These are phyloP conservation scores for Brachyhypopomus gauderio DNA, from an alignment of 2,113 vertebrate species.

Conservation along the genomic window DNA sequence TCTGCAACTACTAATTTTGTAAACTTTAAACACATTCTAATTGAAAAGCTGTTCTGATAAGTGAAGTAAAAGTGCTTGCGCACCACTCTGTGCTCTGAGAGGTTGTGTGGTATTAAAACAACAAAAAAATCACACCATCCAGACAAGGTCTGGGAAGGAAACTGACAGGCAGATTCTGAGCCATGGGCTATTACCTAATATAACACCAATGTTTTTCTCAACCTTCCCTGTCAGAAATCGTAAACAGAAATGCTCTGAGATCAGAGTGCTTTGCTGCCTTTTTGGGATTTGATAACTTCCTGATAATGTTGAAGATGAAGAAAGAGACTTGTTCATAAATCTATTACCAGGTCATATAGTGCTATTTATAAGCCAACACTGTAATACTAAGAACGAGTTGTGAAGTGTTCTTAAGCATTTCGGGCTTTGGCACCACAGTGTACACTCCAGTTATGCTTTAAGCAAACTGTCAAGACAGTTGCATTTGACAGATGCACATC, in stretches of 20 bases:
- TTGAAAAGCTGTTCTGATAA: too few relatives aligned
- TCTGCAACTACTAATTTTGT: not conserved
- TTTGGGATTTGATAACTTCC: not conserved
- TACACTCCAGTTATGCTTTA: not conserved
- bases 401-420: not conserved
- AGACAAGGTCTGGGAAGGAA: not conserved
- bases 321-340: not conserved
- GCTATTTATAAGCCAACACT: not conserved
- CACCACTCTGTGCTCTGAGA: not conserved
- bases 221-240: not conserved
- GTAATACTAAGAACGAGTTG: not conserved
- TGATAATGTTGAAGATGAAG: not conserved
- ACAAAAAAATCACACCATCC: too few relatives aligned
- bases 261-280: not conserved
- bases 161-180: not conserved
- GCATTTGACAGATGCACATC: not conserved
- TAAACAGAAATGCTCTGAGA: not conserved
- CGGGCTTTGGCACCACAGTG: not conserved
- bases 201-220: not conserved
- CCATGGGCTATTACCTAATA: not conserved
- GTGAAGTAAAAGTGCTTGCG: not conserved
- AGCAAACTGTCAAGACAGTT: not conserved
- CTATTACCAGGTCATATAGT: not conserved
- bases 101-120: not conserved
- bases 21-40: too few relatives aligned